These are phyloP conservation scores for Lithophane leautieri DNA, from an alignment of 2,888 invertebrate genomes.

Conservation along the genomic window DNA sequence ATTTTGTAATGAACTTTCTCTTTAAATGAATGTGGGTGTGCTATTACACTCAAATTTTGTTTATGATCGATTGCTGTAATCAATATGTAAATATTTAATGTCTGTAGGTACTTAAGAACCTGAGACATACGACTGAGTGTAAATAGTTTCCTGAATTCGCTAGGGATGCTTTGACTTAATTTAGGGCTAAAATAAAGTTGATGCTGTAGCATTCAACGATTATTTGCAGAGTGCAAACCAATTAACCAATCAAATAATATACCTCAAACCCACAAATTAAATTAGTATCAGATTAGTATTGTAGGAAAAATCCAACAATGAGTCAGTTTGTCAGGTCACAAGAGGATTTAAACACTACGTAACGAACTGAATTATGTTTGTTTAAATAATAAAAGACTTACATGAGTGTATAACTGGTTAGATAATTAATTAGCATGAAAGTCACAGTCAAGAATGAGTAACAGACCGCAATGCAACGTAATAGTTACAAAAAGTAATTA, in stretches of 20 bases:
- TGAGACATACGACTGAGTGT: neutral
- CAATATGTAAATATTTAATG: conserved; percentile 54
- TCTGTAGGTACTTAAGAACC: conserved; percentile 12
- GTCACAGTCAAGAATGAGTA: conserved; percentile 44
- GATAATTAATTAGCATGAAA: conserved; percentile 43
- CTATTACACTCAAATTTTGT: conserved; percentile 60
- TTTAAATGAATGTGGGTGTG: conserved; percentile 69
- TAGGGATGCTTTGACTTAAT: too few species aligned
- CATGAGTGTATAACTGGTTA: conserved; percentile 38
- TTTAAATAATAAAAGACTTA: conserved; percentile 21
- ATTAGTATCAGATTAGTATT: neutral
- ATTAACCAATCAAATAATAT: neutral
- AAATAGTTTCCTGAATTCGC: neutral
- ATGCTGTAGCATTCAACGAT: neutral
- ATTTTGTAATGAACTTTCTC: conserved; percentile 75
- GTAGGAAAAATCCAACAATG: conserved; percentile 14
- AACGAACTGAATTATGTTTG: conserved; percentile 29
- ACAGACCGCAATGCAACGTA: conserved; percentile 39
- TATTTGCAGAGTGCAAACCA: neutral
- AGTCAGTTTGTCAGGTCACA: conserved; percentile 4
- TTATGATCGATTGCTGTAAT: conserved; percentile 63
- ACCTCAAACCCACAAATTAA: neutral
- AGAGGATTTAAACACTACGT: conserved; percentile 27
- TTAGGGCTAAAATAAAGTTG: neutral
- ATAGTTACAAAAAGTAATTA: conserved; percentile 34